A percentile compares a stretch with the other conserved stretches of the same genome.
These are phyloP conservation scores for Syrista parreyssii DNA, from an alignment of 2,888 invertebrate species.

Conservation along the genomic window DNA sequence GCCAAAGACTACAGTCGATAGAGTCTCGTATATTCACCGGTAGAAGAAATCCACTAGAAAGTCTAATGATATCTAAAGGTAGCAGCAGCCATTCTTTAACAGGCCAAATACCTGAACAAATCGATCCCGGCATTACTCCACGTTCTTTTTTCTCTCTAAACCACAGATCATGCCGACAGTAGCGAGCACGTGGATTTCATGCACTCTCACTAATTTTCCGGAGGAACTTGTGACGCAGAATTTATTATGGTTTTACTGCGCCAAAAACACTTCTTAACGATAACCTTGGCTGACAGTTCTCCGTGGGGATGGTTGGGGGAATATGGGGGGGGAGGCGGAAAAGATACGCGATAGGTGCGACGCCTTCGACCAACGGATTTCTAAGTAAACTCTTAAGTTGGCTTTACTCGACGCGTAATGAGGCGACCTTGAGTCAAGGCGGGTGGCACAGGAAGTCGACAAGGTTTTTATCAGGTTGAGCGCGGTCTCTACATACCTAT, in stretches of 20 bases:
- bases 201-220: background rate
- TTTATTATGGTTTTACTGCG: background rate
- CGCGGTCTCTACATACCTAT: background rate
- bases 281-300: conserved; percentile 3
- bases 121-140: background rate
- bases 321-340: no score
- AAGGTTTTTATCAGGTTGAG: conserved; percentile 53
- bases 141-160: background rate
- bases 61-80: background rate
- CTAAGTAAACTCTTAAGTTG: background rate
- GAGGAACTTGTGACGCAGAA: background rate
- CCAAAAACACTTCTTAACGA: background rate
- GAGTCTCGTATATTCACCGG: background rate
- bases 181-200: background rate
- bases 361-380: background rate
- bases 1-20: background rate
- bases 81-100: background rate
- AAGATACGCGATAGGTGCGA: background rate
- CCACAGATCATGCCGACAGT: background rate
- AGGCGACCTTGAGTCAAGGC: conserved; percentile 59
- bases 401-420: conserved; percentile 45
- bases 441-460: conserved; percentile 64
- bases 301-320: background rate
- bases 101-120: background rate
- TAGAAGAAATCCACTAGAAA: background rate